phyloP scores from a whole-genome alignment of 2,797 vertebrate species.

The Eospalax fontanierii region DNA sequence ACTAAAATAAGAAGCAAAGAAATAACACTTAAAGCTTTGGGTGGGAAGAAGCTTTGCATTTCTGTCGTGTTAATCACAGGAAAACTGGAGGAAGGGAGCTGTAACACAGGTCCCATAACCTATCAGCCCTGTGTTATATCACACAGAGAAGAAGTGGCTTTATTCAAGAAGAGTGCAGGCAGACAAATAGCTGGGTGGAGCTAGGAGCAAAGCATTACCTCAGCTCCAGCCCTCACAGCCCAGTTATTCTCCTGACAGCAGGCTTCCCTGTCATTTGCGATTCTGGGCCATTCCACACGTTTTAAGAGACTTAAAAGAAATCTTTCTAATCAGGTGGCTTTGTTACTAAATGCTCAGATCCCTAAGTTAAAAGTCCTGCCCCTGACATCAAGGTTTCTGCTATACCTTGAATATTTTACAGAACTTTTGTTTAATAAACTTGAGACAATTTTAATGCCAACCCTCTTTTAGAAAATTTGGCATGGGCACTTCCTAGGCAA shows the following conservation, averaged over 20 bases:
- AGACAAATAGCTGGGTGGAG: background rate
- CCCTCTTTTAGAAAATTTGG: slow-evolving; percentile 16
- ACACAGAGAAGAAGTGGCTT: background rate
- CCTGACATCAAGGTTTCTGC: slow-evolving; percentile 48
- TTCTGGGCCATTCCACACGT: background rate
- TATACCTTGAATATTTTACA: background rate
- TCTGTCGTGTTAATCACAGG: background rate
- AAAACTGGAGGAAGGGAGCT: slow-evolving; percentile 8
- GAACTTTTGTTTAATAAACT: slow-evolving; percentile 3
- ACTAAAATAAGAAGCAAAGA: slow-evolving; percentile 63
- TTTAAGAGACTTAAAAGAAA: slow-evolving; percentile 42
- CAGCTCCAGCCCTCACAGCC: background rate
- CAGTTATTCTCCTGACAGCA: background rate
- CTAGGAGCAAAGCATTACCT: background rate
- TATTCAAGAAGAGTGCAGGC: background rate
- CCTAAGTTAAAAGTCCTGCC: background rate
- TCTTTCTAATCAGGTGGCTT: slow-evolving; percentile 27
- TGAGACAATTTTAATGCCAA: slow-evolving; percentile 16
- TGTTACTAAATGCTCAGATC: slow-evolving; percentile 30
- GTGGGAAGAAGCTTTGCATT: slow-evolving; percentile 17
- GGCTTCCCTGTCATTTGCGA: background rate
- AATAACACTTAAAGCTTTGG: slow-evolving; percentile 21
- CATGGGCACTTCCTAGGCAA: slow-evolving; percentile 33
- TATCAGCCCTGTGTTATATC: background rate
- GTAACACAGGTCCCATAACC: background rate